Conservation (phyloP, 2,113 vertebrate genomes). For the Nematolebias whitei region DNA sequence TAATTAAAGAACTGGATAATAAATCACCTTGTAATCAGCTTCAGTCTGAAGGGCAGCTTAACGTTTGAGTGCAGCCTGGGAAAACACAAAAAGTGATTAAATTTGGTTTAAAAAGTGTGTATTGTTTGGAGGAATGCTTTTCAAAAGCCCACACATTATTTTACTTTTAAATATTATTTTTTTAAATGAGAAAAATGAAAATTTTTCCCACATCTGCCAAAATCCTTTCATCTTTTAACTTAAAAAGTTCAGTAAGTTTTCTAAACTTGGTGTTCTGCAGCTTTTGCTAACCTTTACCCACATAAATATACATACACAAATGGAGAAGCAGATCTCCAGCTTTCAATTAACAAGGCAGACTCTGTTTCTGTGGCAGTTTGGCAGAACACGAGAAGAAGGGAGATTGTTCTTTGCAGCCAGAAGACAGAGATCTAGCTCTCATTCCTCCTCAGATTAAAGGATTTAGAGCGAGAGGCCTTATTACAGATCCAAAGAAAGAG, state of each 20-base stretch:
- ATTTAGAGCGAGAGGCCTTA: constrained; percentile 63
- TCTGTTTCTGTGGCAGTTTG: constrained; percentile 28
- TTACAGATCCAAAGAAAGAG: constrained; percentile 45
- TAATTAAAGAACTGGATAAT: constrained; percentile 49
- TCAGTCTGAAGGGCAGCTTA: constrained; percentile 16
- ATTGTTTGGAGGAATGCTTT: neutral
- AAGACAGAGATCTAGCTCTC: constrained; percentile 57
- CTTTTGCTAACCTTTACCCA: constrained; percentile 25
- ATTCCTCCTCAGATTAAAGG: constrained; percentile 71
- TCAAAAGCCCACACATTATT: neutral
- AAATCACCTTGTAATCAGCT: constrained; percentile 42
- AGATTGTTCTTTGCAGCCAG: constrained; percentile 47
- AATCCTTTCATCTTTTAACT: neutral
- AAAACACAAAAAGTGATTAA: constrained; percentile 8
- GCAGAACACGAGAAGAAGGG: constrained; percentile 14
- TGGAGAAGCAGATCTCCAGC: constrained; percentile 20
- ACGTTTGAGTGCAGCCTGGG: constrained; percentile 1
- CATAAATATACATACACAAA: constrained; percentile 19
- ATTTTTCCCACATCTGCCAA: neutral
- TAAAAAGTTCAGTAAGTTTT: constrained; percentile 12
- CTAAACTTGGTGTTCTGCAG: constrained; percentile 10
- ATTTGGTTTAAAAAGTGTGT: neutral
- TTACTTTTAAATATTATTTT: too few relatives aligned
- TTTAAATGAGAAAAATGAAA: neutral
- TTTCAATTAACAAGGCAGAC: constrained; percentile 50